A percentile compares a stretch with the other conserved stretches of the same genome.
phyloP scores from a whole-genome alignment of 2,888 invertebrate genomes.

The Megamerina dolium region DNA sequence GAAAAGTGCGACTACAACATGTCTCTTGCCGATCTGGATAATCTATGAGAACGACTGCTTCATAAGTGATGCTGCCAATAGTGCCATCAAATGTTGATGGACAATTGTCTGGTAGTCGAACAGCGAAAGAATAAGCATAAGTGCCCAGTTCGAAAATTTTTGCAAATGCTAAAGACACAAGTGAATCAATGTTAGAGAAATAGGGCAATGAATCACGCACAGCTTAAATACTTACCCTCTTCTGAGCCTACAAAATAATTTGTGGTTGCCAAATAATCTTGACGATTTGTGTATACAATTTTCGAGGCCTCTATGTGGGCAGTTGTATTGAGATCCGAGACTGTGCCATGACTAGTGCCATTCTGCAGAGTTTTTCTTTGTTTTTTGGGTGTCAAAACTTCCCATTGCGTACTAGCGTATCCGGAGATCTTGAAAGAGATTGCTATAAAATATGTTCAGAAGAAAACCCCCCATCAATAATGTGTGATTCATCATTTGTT shows the following conservation, averaged over 20 bases:
- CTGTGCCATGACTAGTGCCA: no score
- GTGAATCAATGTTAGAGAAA: no score
- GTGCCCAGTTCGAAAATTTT: conserved; percentile 29
- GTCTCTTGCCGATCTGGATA: conserved; percentile 18
- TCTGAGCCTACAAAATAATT: conserved; percentile 42
- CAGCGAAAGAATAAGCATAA: conserved; percentile 35
- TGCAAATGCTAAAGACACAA: conserved; percentile 20
- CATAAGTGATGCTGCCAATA: conserved; percentile 36
- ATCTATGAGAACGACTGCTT: conserved; percentile 28
- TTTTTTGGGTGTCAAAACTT: conserved; percentile 19
- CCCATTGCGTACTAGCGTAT: conserved; percentile 35
- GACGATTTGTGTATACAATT: conserved; percentile 26
- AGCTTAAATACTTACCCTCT: conserved; percentile 24
- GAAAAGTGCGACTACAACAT: conserved; percentile 14
- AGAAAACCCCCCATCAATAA: not conserved
- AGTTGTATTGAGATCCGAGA: no score
- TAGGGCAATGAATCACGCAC: not conserved
- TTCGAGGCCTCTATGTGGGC: no score
- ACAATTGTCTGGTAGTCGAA: conserved; percentile 31
- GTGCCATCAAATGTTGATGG: conserved; percentile 34
- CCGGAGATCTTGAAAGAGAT: conserved; percentile 35
- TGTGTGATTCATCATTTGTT: not conserved
- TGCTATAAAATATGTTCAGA: conserved; percentile 22
- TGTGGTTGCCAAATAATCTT: conserved; percentile 37
- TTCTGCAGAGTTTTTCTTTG: no score